A percentile compares a stretch with the other conserved stretches of the same genome.
Conservation (phyloP, 2,797 vertebrate genomes). For the Kryptolebias ocellatus region DNA sequence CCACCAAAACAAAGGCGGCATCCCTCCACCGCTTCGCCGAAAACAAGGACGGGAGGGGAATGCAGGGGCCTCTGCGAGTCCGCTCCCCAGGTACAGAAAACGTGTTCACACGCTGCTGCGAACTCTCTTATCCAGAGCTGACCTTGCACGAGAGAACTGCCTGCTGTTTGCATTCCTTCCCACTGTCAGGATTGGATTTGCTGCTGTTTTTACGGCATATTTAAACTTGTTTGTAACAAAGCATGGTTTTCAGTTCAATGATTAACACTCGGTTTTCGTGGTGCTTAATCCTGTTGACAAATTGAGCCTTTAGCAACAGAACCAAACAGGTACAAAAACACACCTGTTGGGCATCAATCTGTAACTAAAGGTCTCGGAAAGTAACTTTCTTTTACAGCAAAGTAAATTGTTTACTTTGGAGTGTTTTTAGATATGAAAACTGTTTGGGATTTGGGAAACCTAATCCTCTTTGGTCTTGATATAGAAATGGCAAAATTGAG, state of each 20-base stretch:
- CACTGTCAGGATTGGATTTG: neutral
- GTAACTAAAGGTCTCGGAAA: neutral
- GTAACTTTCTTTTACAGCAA: neutral
- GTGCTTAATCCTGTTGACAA: neutral
- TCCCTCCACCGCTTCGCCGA: constrained; percentile 83
- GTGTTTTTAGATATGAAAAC: too few relatives aligned
- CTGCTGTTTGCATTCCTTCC: constrained; percentile 1
- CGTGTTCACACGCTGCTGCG: constrained; percentile 23
- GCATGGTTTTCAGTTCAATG: neutral
- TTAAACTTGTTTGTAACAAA: neutral
- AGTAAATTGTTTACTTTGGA: too few relatives aligned
- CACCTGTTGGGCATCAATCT: neutral
- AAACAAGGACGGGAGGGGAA: constrained; percentile 82
- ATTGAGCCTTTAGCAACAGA: neutral
- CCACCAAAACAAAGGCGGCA: constrained; percentile 70
- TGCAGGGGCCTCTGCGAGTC: constrained; percentile 74
- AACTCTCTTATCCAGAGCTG: constrained; percentile 21
- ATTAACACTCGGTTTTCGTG: neutral
- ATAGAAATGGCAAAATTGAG: too few relatives aligned
- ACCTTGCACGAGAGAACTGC: neutral
- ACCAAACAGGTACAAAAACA: too few relatives aligned
- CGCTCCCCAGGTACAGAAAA: constrained; percentile 86
- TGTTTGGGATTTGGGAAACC: too few relatives aligned
- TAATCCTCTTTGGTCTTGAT: too few relatives aligned
- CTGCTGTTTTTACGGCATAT: neutral